Conservation (phyloP, 2,113 vertebrate genomes). For the Tetrao urogallus region DNA sequence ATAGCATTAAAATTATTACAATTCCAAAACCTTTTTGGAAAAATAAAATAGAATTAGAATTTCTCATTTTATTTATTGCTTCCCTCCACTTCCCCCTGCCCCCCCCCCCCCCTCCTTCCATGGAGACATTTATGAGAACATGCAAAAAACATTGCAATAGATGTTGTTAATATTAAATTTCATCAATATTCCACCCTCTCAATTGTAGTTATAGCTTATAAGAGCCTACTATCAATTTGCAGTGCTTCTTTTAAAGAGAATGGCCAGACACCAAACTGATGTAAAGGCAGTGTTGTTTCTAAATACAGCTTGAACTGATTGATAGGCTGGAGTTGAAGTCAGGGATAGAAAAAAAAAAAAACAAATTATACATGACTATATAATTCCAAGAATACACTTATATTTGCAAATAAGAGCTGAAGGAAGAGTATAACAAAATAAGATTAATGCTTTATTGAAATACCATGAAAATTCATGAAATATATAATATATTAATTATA, state of each 20-base stretch:
- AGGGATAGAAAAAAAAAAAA: background rate
- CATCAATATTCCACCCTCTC: slow-evolving; percentile 72
- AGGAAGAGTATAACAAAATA: background rate
- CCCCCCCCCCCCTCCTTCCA: background rate
- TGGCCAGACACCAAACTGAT: background rate
- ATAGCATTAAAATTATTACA: background rate
- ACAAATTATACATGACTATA: background rate
- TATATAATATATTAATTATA: background rate
- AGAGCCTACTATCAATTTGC: slow-evolving; percentile 47
- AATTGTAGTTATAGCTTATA: slow-evolving; percentile 55
- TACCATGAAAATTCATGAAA: background rate
- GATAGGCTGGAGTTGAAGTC: background rate
- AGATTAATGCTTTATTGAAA: background rate
- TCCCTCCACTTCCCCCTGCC: no score
- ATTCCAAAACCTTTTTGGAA: background rate
- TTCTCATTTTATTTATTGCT: fast-evolving
- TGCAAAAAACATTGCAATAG: slow-evolving; percentile 58
- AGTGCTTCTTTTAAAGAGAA: background rate
- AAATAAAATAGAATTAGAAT: background rate
- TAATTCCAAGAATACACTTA: background rate
- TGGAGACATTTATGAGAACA: background rate
- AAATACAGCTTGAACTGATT: background rate
- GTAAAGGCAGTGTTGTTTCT: background rate
- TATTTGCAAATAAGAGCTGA: background rate
- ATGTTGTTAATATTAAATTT: slow-evolving; percentile 77